Evolutionary conservation across 2,113 vertebrate genomes (phyloP).

Genomic region (Colistium nudipinnis): DNA sequence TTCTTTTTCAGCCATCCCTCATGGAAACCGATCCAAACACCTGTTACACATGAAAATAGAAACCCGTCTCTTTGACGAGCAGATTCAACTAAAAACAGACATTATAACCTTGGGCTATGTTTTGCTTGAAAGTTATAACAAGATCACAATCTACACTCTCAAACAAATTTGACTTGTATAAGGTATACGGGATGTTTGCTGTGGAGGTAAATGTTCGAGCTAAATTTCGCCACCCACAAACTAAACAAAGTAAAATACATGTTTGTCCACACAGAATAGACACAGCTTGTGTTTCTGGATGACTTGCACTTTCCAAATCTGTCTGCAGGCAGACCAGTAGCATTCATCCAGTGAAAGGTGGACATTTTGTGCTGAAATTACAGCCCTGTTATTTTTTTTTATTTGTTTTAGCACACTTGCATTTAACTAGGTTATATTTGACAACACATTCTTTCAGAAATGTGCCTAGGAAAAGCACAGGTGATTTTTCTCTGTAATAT

Average conservation of each 20-base stretch:
- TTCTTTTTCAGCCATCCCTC: background rate
- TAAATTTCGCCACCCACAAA: background rate
- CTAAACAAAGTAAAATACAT: background rate
- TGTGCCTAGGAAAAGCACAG: background rate
- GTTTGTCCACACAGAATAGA: background rate
- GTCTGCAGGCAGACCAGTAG: background rate
- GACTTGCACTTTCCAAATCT: slow-evolving; percentile 2
- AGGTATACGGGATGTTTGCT: background rate
- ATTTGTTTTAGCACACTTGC: background rate
- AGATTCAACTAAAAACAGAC: background rate
- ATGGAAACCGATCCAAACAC: background rate
- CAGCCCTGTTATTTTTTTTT: too few relatives aligned
- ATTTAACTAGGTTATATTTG: background rate
- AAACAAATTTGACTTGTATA: background rate
- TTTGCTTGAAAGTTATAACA: background rate
- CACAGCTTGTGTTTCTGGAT: slow-evolving; percentile 5
- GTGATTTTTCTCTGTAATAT: background rate
- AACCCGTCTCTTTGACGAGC: background rate
- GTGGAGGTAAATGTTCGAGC: background rate
- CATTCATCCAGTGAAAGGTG: slow-evolving; percentile 7
- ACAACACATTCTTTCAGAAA: slow-evolving; percentile 2
- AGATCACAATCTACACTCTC: background rate
- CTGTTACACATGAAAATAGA: background rate
- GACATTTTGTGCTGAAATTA: slow-evolving; percentile 37
- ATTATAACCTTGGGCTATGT: background rate